Conservation (phyloP, 1,140 invertebrate species). For the Drosophila gunungcola region DNA sequence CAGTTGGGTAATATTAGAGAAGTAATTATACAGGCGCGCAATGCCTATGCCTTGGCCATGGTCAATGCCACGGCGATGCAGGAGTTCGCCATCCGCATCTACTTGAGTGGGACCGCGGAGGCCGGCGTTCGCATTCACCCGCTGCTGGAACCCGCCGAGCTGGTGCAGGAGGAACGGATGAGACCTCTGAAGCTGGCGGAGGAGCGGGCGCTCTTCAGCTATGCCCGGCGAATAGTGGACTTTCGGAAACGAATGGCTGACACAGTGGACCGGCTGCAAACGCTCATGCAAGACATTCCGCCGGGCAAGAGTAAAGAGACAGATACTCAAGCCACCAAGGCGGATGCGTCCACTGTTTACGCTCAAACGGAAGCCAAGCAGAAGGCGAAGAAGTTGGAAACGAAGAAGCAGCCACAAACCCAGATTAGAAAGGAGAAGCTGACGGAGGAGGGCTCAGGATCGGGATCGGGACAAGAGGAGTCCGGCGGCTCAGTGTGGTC, state of each 20-base stretch:
- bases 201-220: slow-evolving; percentile 60
- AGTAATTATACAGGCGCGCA: slow-evolving; percentile 27
- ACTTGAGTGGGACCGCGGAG: slow-evolving; percentile 61
- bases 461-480: not conserved
- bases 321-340: not conserved
- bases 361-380: slow-evolving; percentile 2
- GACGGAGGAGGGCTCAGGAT: not conserved
- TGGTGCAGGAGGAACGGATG: slow-evolving; percentile 23
- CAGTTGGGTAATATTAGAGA: slow-evolving; percentile 1
- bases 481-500: slow-evolving; percentile 72
- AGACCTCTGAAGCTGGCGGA: slow-evolving; percentile 27
- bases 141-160: slow-evolving; percentile 46
- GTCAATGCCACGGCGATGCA: slow-evolving; percentile 77
- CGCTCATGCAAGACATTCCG: slow-evolving; percentile 63
- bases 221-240: slow-evolving; percentile 64
- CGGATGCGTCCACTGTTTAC: not conserved
- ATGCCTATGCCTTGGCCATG: slow-evolving; percentile 49
- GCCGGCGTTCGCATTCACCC: slow-evolving; percentile 28
- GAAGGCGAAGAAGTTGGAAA: not conserved
- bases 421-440: slow-evolving; percentile 4
- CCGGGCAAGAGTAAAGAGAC: slow-evolving; percentile 1
- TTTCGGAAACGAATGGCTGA: slow-evolving; percentile 78
- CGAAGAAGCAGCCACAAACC: not conserved
- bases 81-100: slow-evolving; percentile 67
- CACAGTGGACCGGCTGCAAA: slow-evolving; percentile 74